Conservation (phyloP, 2,113 vertebrate species). For the Pluvianellus socialis region DNA sequence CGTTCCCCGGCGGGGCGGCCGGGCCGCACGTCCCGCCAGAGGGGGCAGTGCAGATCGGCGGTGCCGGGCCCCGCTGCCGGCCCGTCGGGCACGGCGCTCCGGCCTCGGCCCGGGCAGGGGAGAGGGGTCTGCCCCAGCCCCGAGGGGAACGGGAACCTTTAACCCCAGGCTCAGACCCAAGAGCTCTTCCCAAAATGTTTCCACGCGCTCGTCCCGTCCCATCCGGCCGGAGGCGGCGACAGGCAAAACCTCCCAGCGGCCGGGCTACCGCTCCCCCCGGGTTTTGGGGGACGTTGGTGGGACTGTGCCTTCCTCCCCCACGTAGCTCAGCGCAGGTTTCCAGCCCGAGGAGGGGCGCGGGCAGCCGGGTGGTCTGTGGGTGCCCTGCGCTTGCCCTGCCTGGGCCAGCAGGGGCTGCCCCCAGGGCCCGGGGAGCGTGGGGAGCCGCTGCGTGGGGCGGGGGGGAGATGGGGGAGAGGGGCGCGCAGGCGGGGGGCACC, state of each 20-base stretch:
- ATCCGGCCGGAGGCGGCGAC: neutral
- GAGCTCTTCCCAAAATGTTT: neutral
- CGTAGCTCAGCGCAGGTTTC: neutral
- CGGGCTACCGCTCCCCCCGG: neutral
- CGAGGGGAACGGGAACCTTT: accelerated
- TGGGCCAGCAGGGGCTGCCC: neutral
- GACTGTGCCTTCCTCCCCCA: neutral
- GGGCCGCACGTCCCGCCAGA: neutral
- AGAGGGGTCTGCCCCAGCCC: neutral
- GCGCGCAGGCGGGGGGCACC: neutral
- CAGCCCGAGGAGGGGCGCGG: neutral
- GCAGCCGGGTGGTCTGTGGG: neutral
- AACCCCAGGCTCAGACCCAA: neutral
- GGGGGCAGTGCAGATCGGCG: slow-evolving; percentile 24
- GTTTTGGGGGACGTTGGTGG: neutral
- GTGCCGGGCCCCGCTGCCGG: neutral
- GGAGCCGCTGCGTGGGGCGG: neutral
- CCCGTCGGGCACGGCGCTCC: neutral
- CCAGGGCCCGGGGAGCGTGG: neutral
- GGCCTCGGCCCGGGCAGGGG: neutral
- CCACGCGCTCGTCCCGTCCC: too few species aligned
- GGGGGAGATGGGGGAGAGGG: neutral
- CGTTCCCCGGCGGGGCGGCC: neutral
- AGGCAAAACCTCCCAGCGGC: neutral
- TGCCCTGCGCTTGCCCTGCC: too few species aligned